Base-by-base conservation (phyloP, 37 sponge, comb jelly and placozoan species). In the Hormiphora californensis region DNA sequence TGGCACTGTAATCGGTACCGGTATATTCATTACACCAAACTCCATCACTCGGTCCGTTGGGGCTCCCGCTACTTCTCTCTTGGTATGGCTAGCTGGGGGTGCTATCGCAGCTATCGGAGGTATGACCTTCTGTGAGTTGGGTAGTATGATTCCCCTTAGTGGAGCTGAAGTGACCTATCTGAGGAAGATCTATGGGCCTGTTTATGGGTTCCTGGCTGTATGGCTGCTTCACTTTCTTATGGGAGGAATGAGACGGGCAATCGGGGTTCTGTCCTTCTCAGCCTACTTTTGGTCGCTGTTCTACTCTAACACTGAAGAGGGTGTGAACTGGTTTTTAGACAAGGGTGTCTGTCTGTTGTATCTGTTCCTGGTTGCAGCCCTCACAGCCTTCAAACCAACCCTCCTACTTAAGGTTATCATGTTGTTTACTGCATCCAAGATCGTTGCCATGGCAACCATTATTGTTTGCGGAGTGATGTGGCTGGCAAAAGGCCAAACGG, bases 151-250 rank as follows among this genome's bases (percentile, higher is more conserved):
- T 30, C 40, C 40, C n/a, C 23, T 69, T 5, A 32, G 35, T 17
- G 78, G 78, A 25, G 78, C 78, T 5, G 78, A 69, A 30, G 40
- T 41, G 17, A 36, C 78, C 31, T 69, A 69, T 30, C 22, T 69
- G 23, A 7, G 40, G 31, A 34, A 30, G 44, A 40, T 38, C 39
- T 41, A 21, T 30, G 78, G 78, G 8, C 43, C 23, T 32, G 23
- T 30, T 8, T 36, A 32, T 25, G 78, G 35, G 23, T 69, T 69
- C 44, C 39, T 69, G n/a, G n/a, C 61, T 21, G 61, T 57, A 4
- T 57, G 61, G 61, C 61, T 57, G 61, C n/a, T 57, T 4, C 61
- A 57, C 61, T 57, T 57, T 30, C 61, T 57, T 23, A 5, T 57
- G n/a, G 61, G 61, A 4, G 61, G 61, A 57, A 57, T 57, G 61